Evolutionary conservation across 2,113 vertebrate genomes (phyloP).

Genomic region (Toxostoma redivivum): DNA sequence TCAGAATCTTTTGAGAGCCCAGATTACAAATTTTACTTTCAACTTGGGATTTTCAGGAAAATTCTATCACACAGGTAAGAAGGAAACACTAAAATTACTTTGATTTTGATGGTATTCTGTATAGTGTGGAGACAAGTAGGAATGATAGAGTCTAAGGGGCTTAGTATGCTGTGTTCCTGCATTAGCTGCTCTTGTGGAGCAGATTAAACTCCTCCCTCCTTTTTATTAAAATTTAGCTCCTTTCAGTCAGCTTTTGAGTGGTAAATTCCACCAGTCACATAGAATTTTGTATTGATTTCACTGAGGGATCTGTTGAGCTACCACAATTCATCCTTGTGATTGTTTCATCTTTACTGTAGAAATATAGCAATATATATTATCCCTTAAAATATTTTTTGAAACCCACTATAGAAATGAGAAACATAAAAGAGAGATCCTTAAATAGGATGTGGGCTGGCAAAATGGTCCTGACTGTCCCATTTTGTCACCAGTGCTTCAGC

Average conservation of each 20-base stretch:
- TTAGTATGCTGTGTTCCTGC: background rate
- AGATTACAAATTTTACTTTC: slow-evolving; percentile 85
- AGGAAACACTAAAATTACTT: background rate
- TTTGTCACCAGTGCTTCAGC: background rate
- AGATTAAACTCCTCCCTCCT: background rate
- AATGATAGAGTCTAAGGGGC: background rate
- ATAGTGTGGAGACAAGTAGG: background rate
- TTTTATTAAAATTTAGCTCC: background rate
- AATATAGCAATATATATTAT: background rate
- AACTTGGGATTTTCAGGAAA: slow-evolving; percentile 87
- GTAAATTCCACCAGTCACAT: background rate
- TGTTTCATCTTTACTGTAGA: background rate
- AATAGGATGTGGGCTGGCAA: background rate
- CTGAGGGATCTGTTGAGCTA: background rate
- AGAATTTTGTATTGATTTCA: background rate
- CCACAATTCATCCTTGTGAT: background rate
- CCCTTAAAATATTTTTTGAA: background rate
- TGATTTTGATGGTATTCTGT: background rate
- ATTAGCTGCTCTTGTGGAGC: background rate
- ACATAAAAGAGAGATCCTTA: background rate
- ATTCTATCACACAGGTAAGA: slow-evolving; percentile 86
- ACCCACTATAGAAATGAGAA: background rate
- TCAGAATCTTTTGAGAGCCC: slow-evolving; percentile 79
- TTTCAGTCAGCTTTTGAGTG: background rate
- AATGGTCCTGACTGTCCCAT: background rate